Evolutionary conservation across 2,113 vertebrate genomes (phyloP).

Genomic region (Microcebus lehilahytsara): DNA sequence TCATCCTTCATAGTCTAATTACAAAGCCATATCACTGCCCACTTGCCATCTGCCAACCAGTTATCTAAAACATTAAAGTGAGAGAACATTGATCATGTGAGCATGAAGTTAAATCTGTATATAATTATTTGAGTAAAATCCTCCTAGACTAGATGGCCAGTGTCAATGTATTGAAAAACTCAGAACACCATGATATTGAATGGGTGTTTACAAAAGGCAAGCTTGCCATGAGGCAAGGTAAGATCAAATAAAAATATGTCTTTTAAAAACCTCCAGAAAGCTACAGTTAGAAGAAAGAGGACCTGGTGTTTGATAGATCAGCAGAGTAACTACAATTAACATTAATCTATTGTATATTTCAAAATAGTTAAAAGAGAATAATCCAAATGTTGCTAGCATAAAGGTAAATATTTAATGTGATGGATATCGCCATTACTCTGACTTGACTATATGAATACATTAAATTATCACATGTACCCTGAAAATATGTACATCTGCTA

Average conservation of each 20-base stretch:
- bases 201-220: neutral
- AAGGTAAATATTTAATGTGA: no score
- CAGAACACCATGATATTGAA: neutral
- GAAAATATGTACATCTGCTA: no score
- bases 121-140: constrained; percentile 62
- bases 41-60: constrained; percentile 46
- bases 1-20: constrained; percentile 52
- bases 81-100: constrained; percentile 57
- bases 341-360: no score
- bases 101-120: constrained; percentile 55
- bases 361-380: no score
- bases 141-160: neutral
- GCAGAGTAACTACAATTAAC: no score
- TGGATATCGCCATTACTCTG: no score
- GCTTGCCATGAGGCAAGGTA: neutral
- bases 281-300: neutral
- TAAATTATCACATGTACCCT: no score
- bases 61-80: constrained; percentile 66
- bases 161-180: constrained; percentile 55
- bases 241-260: constrained; percentile 4
- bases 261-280: constrained; percentile 15
- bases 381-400: no score
- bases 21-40: constrained; percentile 58
- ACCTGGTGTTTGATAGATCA: no score
- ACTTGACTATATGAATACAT: no score